Base-by-base conservation (phyloP, 1,140 invertebrate species). In the Calephelis nemesis region DNA sequence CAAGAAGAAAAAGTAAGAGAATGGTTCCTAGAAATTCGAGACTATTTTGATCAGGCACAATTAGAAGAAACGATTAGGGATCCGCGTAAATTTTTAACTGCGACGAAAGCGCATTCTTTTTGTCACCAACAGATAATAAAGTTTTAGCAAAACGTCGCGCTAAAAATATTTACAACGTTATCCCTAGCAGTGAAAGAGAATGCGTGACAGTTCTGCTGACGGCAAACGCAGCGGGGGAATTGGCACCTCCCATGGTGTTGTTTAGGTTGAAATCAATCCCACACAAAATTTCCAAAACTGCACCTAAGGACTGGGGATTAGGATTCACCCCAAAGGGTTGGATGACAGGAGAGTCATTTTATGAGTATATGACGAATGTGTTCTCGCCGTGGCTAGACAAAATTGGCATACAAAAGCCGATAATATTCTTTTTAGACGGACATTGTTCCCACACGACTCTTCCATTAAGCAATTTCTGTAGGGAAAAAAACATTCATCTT, bases 101-200 rank as follows among this genome's bases (percentile, higher is more conserved):
- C 47, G 75, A 76, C 63, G 75, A 76, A 68, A 66, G 62, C 47
- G 70, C 19, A 10, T 71, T 78, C 52, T 78, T 69, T 75, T 50
- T 78, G 11, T 70, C 50, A 30, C 72, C 72, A 48, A 73, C 74
- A 70, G 69, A 72, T 9, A 72, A 72, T n/a, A 62, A 72, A 66
- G 74, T 78, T 62, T 60, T 78, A 39, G 74, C 70, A 30, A 72
- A 62, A 62, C 67, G 47, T 50, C 72, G 73, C 47, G 64, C 52
- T 9, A 78, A 76, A 69, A 40, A 48, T 47, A 72, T 73, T 9
- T 74, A 78, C 50, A 75, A 67, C 58, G 49, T 74, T 6, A 63
- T 67, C 42, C 69, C 69, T 7, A 76, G 74, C 11, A 72, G 75
- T 52, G 72, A 76, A 60, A 74, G 73, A 71, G 74, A 78, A 63